A percentile compares a stretch with the other conserved stretches of the same genome.
Evolutionary conservation across 2,797 vertebrate genomes (phyloP).

Genomic region (Bufotes viridis): DNA sequence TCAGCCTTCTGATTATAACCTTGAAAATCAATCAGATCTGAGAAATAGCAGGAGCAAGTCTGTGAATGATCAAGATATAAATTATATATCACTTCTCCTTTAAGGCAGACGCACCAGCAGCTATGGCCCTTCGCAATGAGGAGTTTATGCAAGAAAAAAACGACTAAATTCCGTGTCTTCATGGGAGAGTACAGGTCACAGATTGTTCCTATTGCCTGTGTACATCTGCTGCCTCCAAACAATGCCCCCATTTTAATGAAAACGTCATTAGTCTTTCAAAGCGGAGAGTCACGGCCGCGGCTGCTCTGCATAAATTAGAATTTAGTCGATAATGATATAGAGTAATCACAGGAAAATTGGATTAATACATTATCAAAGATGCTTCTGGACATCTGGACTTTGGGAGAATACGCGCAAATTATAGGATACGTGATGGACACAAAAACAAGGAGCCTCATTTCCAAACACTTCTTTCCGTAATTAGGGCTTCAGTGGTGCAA

Average conservation of each 20-base stretch:
- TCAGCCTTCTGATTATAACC: constrained; percentile 47
- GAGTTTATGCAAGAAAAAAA: constrained; percentile 19
- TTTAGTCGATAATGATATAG: constrained; percentile 65
- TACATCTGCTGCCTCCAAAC: constrained; percentile 68
- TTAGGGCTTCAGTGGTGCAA: constrained; percentile 72
- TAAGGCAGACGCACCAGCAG: constrained; percentile 7
- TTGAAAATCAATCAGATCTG: constrained; percentile 57
- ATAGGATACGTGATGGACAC: constrained; percentile 57
- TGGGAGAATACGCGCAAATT: constrained; percentile 59
- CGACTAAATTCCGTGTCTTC: constrained; percentile 42
- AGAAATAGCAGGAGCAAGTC: constrained; percentile 30
- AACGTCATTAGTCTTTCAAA: constrained; percentile 63
- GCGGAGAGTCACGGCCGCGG: constrained; percentile 50
- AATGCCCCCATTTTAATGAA: constrained; percentile 65
- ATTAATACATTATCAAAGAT: constrained; percentile 64
- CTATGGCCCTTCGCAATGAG: constrained; percentile 32
- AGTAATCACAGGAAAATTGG: constrained; percentile 63
- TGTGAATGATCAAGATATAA: constrained; percentile 42
- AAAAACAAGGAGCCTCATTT: constrained; percentile 48
- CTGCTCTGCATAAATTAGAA: constrained; percentile 65
- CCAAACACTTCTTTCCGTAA: constrained; percentile 68
- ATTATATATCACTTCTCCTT: constrained; percentile 53
- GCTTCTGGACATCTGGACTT: constrained; percentile 52
- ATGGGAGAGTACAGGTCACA: constrained; percentile 66
- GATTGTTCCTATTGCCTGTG: constrained; percentile 67